Base-by-base conservation (phyloP, 2,113 vertebrate species). In the Ictalurus punctatus region DNA sequence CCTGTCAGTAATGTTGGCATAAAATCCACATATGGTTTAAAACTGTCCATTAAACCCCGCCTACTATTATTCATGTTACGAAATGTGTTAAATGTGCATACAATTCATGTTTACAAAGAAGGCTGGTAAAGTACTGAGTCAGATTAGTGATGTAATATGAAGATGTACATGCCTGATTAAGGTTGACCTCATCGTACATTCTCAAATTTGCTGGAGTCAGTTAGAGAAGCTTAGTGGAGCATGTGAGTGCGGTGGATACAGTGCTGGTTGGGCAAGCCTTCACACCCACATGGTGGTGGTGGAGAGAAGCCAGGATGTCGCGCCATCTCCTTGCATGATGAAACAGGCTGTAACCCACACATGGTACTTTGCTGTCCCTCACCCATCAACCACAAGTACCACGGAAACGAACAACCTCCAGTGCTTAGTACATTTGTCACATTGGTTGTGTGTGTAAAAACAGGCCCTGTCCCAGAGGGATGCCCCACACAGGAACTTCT, bases 381-480 rank as follows among this genome's bases (percentile, higher is more conserved):
- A 82, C 48, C 54, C 73, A 84, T 88, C 84, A 84, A 61, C 79
- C 61, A 80, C 37, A 52, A 27, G 61, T 61, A 87, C 67, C 88
- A 88, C 67, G 78, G 82, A 87, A 88, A 58, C 86, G 37, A 83
- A 48, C 48, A 37, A 13, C 65, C 61, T 37, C 65, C 63, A 61
- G 40, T 61, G 73, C 34, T 7, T 40, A 40, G 85, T 25, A 30
- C 23, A 30, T 65, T 71, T 80, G 30, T 90, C 54, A 79, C 17
- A n/a, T 61, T 91, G 61, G 30, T 4, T 91, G 87, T 83, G 74
- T 91, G 74, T 74, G 37, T 73, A 44, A 58, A 87, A 71, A 67
- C 92, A 98, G 98, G 98, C 97, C 4, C 94, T 98, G n/a, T 99
- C 98, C 85, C 97, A 97, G 40, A 94, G 97, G 88, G 97, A 98